Percentiles rank a stretch among this genome's conserved stretches.
phyloP scores from a whole-genome alignment of 2,888 invertebrate species.

The Idaea straminata region DNA sequence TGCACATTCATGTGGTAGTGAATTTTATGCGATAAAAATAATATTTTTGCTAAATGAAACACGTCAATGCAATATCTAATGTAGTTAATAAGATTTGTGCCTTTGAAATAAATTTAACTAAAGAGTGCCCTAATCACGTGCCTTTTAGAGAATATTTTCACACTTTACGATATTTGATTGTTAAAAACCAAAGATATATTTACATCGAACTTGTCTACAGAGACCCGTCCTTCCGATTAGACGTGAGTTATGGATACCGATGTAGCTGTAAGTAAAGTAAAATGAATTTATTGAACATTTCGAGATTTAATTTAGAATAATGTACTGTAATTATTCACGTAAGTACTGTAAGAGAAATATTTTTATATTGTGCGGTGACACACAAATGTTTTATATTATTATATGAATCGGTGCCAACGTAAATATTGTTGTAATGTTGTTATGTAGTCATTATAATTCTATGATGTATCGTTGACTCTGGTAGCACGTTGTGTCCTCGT shows the following conservation, averaged over 20 bases:
- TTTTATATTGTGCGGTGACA: constrained; percentile 75
- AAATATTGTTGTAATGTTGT: constrained; percentile 78
- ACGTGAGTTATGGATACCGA: constrained; percentile 64
- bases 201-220: constrained; percentile 10
- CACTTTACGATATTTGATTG: constrained; percentile 17
- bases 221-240: constrained; percentile 49
- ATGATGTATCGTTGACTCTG: constrained; percentile 73
- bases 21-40: constrained; percentile 6
- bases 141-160: constrained; percentile 23
- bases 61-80: constrained; percentile 2
- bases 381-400: constrained; percentile 72
- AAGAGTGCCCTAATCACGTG: constrained; percentile 20
- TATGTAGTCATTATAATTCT: constrained; percentile 75
- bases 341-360: constrained; percentile 73
- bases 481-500: constrained; percentile 46
- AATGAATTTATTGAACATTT: constrained; percentile 70
- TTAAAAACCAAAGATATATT: constrained; percentile 47
- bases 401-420: constrained; percentile 78
- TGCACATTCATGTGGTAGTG: no score
- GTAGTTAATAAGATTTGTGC: constrained; percentile 19
- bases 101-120: constrained; percentile 17
- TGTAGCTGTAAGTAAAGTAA: constrained; percentile 61
- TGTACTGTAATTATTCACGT: constrained; percentile 66
- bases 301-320: constrained; percentile 74
- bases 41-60: neutral